Conservation (phyloP, 2,888 invertebrate species). For the Exocentrus adspersus region DNA sequence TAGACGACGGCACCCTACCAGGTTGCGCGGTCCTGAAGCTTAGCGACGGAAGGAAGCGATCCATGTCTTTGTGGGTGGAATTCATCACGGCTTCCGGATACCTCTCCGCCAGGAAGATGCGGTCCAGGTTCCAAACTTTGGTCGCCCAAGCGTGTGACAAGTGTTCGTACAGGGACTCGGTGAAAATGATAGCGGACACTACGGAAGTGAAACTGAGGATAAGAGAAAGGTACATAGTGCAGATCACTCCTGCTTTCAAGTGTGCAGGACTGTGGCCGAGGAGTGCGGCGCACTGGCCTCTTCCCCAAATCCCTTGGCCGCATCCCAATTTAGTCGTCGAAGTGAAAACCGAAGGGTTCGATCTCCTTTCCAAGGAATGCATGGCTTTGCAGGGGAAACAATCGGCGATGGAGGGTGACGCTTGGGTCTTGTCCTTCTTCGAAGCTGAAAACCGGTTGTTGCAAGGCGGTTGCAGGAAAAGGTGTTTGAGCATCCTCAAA, state of each 20-base stretch:
- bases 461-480: constrained; percentile 71
- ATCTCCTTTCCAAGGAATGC: constrained; percentile 80
- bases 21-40: constrained; percentile 87
- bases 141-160: constrained; percentile 84
- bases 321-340: constrained; percentile 80
- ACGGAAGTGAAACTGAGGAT: constrained; percentile 83
- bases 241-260: constrained; percentile 86
- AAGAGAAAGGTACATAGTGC: constrained; percentile 80
- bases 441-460: constrained; percentile 81
- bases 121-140: constrained; percentile 83
- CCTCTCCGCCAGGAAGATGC: constrained; percentile 83
- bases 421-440: constrained; percentile 82
- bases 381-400: constrained; percentile 74
- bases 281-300: constrained; percentile 84
- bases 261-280: constrained; percentile 87
- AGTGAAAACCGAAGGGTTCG: constrained; percentile 86
- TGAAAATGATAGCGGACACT: constrained; percentile 85
- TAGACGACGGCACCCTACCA: constrained; percentile 83
- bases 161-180: constrained; percentile 79
- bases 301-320: constrained; percentile 83
- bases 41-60: constrained; percentile 85
- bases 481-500: constrained; percentile 80
- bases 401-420: constrained; percentile 84
- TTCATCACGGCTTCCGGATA: constrained; percentile 90
- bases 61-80: constrained; percentile 92